Percentiles rank a stretch among this genome's conserved stretches.
These are phyloP conservation scores for Laterallus jamaicensis DNA, from an alignment of 2,113 vertebrate genomes.

Conservation along the genomic window DNA sequence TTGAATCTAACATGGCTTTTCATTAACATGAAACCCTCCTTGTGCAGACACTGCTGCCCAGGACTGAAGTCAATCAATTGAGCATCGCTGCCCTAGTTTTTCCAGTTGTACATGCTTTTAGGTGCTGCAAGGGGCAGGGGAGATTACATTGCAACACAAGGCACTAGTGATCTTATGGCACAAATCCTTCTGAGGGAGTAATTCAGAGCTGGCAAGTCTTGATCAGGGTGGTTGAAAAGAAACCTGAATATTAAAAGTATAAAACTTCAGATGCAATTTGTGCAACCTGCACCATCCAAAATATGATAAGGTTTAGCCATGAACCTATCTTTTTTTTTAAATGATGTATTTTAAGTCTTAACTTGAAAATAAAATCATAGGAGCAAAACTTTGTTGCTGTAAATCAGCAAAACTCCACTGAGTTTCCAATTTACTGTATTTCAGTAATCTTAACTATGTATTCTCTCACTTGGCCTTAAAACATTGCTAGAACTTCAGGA, in stretches of 20 bases:
- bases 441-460: neutral
- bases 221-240: neutral
- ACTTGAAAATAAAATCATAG: neutral
- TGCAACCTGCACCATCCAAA: neutral
- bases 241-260: neutral
- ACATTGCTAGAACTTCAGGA: neutral
- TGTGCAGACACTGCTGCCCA: neutral
- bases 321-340: neutral
- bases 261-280: neutral
- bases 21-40: neutral
- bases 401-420: neutral
- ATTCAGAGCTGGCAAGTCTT: neutral
- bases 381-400: neutral
- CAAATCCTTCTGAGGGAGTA: neutral
- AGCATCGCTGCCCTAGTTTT: neutral
- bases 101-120: neutral
- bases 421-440: neutral
- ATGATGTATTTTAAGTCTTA: neutral
- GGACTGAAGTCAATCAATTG: neutral
- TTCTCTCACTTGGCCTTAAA: neutral
- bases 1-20: neutral
- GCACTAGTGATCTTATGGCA: neutral
- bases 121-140: neutral
- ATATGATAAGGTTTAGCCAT: neutral
- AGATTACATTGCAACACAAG: neutral